phyloP scores from a whole-genome alignment of 1,140 invertebrate species.

The Hermatobates lingyangjiaoensis region DNA sequence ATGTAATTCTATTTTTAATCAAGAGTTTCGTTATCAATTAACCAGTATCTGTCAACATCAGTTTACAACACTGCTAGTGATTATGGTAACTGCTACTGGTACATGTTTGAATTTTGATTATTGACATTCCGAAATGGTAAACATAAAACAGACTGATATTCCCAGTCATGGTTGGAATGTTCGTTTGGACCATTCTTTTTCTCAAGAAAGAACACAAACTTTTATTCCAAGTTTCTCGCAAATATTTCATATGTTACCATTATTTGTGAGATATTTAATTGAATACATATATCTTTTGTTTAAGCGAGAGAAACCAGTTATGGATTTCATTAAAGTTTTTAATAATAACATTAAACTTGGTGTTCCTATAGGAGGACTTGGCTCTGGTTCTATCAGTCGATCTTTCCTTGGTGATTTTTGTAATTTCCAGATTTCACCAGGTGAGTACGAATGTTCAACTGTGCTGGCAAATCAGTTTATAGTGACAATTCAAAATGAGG shows the following conservation, averaged over 20 bases:
- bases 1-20: too few species aligned
- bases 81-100: too few species aligned
- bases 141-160: too few species aligned
- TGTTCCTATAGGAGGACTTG: slow-evolving; percentile 80
- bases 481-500: slow-evolving; percentile 48
- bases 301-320: slow-evolving; percentile 38
- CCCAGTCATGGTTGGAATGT: slow-evolving; percentile 4
- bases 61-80: too few species aligned
- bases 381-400: slow-evolving; percentile 71
- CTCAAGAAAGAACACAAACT: slow-evolving; percentile 48
- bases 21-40: too few species aligned
- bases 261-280: slow-evolving; percentile 43
- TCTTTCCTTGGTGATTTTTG: slow-evolving; percentile 87
- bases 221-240: slow-evolving; percentile 41
- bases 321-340: slow-evolving; percentile 44
- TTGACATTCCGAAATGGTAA: too few species aligned
- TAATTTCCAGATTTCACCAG: slow-evolving; percentile 69
- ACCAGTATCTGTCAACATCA: too few species aligned
- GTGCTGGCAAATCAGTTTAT: slow-evolving; percentile 73
- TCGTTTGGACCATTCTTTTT: slow-evolving; percentile 25
- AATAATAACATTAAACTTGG: slow-evolving; percentile 51
- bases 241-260: slow-evolving; percentile 37
- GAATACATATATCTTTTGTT: slow-evolving; percentile 38
- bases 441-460: slow-evolving; percentile 59
- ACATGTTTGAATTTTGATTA: too few species aligned